Evolutionary conservation across 2,888 invertebrate genomes (phyloP).

Genomic region (Agonopterix arenella): DNA sequence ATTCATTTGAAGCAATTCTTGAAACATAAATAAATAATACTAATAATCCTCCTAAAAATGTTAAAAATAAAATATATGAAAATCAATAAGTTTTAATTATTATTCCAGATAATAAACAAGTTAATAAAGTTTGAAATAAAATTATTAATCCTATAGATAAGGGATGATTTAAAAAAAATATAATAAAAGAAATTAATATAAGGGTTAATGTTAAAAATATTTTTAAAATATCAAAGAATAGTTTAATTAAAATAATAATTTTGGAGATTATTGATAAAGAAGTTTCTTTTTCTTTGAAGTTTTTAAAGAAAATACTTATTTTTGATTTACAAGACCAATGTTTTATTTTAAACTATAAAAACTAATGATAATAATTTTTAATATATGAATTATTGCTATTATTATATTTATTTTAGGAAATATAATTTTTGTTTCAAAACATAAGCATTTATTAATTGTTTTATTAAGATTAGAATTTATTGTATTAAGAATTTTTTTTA

Average conservation of each 20-base stretch:
- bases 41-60: slow-evolving; percentile 80
- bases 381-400: slow-evolving; percentile 55
- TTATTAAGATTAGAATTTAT: slow-evolving; percentile 79
- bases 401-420: slow-evolving; percentile 68
- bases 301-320: slow-evolving; percentile 75
- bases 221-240: slow-evolving; percentile 73
- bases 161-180: slow-evolving; percentile 60
- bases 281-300: slow-evolving; percentile 75
- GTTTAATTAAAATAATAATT: slow-evolving; percentile 82
- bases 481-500: slow-evolving; percentile 74
- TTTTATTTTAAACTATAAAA: slow-evolving; percentile 82
- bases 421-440: slow-evolving; percentile 72
- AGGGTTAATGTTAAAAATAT: slow-evolving; percentile 50
- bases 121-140: slow-evolving; percentile 69
- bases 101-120: slow-evolving; percentile 61
- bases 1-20: slow-evolving; percentile 79
- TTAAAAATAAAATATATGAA: slow-evolving; percentile 78
- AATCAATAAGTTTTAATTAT: slow-evolving; percentile 74
- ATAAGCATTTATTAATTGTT: slow-evolving; percentile 77
- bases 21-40: slow-evolving; percentile 81
- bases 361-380: slow-evolving; percentile 67
- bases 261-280: slow-evolving; percentile 81
- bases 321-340: slow-evolving; percentile 83
- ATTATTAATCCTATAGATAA: slow-evolving; percentile 73
- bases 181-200: slow-evolving; percentile 39